phyloP scores from a whole-genome alignment of 2,888 invertebrate genomes.

The Chloromyia formosa region DNA sequence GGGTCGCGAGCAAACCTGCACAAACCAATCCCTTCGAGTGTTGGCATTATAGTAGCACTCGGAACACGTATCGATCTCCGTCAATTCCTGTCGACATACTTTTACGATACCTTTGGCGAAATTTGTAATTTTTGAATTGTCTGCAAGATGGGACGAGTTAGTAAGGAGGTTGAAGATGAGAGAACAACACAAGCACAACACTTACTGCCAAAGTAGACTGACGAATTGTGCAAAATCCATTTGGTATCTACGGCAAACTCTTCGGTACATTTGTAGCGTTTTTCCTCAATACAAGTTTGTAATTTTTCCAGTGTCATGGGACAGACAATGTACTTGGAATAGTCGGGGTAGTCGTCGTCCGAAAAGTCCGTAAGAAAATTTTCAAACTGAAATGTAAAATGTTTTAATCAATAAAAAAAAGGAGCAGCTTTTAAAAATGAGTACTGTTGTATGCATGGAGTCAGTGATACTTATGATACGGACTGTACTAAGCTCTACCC shows the following conservation, averaged over 20 bases:
- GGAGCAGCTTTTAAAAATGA: no score
- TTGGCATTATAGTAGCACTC: constrained; percentile 91
- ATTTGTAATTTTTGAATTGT: constrained; percentile 79
- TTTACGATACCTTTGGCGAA: constrained; percentile 83
- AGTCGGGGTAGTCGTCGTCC: constrained; percentile 74
- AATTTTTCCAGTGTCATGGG: constrained; percentile 86
- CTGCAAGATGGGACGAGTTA: constrained; percentile 64
- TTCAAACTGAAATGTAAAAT: constrained; percentile 70
- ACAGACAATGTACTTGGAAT: constrained; percentile 82
- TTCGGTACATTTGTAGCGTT: constrained; percentile 85
- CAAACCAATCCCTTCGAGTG: constrained; percentile 86
- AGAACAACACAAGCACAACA: constrained; percentile 50
- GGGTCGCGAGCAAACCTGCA: constrained; percentile 88
- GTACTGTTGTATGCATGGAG: no score
- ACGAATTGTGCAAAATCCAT: constrained; percentile 94
- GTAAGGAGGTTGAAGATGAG: background rate
- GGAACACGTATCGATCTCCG: constrained; percentile 92
- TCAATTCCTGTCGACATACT: constrained; percentile 86
- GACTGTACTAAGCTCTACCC: no score
- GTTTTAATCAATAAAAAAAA: background rate
- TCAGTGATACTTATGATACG: no score
- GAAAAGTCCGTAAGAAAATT: constrained; percentile 83
- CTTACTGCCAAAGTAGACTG: constrained; percentile 89
- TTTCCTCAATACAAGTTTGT: constrained; percentile 78
- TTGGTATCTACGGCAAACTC: constrained; percentile 90